phyloP scores from a whole-genome alignment of 2,888 invertebrate species.

The Epirrhoe alternata region DNA sequence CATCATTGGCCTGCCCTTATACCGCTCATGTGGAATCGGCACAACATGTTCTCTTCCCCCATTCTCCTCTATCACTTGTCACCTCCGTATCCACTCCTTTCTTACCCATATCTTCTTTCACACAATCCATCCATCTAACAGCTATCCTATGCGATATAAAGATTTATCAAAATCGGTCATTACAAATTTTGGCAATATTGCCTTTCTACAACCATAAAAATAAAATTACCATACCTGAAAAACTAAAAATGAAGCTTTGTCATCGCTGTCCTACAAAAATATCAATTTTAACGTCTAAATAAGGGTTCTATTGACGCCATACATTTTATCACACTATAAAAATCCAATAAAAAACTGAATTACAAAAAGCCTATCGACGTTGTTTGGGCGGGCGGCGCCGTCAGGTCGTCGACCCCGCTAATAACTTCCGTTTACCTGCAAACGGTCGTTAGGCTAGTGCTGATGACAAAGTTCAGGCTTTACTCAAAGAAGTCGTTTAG shows the following conservation, averaged over 20 bases:
- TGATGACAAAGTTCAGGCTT: constrained; percentile 54
- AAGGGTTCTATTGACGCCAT: constrained; percentile 21
- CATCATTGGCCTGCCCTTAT: too few species aligned
- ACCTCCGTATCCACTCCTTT: too few species aligned
- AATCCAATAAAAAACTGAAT: constrained; percentile 39
- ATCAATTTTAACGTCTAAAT: constrained; percentile 16
- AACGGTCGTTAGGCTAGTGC: constrained; percentile 62
- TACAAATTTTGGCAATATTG: neutral
- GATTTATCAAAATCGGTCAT: neutral
- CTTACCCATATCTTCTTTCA: too few species aligned
- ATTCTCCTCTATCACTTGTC: too few species aligned
- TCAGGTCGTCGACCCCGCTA: constrained; percentile 69
- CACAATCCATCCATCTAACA: too few species aligned
- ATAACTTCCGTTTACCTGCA: constrained; percentile 81
- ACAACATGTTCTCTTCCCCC: too few species aligned
- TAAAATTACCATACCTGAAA: neutral
- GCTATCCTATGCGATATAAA: too few species aligned
- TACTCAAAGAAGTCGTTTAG: constrained; percentile 34
- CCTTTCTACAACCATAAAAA: neutral
- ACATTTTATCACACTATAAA: constrained; percentile 37
- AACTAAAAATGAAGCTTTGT: neutral
- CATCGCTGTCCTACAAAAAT: neutral
- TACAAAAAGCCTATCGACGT: constrained; percentile 50
- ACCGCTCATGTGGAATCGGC: too few species aligned
- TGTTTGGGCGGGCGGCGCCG: constrained; percentile 70